Percentiles rank a stretch among this genome's conserved stretches.
phyloP scores from a whole-genome alignment of 2,113 vertebrate genomes.

The Eptesicus fuscus region DNA sequence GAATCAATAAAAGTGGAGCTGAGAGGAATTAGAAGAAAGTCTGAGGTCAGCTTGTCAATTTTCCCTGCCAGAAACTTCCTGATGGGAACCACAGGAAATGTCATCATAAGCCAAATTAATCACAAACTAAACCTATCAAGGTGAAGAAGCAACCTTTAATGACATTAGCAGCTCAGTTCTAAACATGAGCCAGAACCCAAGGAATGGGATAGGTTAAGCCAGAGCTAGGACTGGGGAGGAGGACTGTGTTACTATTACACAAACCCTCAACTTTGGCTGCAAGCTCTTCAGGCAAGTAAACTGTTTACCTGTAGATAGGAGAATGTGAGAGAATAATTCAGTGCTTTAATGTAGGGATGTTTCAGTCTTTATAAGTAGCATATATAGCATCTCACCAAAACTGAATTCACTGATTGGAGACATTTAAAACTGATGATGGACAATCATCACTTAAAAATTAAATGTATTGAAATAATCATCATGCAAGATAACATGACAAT shows the following conservation, averaged over 20 bases:
- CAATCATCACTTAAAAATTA: conserved; percentile 37
- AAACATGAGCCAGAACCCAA: conserved; percentile 17
- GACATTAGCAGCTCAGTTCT: conserved; percentile 7
- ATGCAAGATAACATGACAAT: neutral
- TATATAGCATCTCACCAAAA: neutral
- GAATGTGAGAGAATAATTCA: conserved; percentile 17
- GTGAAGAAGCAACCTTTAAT: conserved; percentile 54
- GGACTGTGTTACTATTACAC: neutral
- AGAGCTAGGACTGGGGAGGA: neutral
- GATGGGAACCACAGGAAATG: conserved; percentile 67
- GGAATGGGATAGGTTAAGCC: neutral
- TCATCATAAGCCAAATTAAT: conserved; percentile 48
- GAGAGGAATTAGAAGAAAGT: conserved; percentile 52
- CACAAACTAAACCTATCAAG: conserved; percentile 48
- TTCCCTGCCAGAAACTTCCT: conserved; percentile 53
- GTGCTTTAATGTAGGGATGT: conserved; percentile 8
- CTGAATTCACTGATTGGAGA: conserved; percentile 5
- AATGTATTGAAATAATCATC: neutral
- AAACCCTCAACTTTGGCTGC: neutral
- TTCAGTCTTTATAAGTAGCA: conserved; percentile 22
- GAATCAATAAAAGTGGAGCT: conserved; percentile 41
- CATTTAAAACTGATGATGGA: conserved; percentile 12
- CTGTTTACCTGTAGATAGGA: neutral
- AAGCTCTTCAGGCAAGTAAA: neutral
- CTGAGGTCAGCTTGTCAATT: conserved; percentile 49